Evolutionary conservation across 2,113 vertebrate species (phyloP).

Genomic region (Loxodonta africana): DNA sequence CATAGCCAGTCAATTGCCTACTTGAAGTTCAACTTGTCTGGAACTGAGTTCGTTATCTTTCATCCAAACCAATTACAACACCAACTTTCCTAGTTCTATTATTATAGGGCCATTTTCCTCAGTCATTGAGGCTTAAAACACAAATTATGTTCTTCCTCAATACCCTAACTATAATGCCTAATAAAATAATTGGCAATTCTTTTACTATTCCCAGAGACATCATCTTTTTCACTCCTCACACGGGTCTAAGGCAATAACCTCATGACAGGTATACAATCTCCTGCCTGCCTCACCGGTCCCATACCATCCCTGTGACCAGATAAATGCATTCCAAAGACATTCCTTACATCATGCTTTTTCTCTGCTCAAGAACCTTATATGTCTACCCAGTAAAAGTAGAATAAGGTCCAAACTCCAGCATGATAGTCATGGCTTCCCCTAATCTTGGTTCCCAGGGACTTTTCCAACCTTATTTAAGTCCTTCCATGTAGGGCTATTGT

Average conservation of each 20-base stretch:
- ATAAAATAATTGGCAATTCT: background rate
- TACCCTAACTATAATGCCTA: background rate
- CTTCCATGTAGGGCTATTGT: background rate
- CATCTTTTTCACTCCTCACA: background rate
- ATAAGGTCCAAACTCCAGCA: background rate
- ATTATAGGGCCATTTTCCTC: background rate
- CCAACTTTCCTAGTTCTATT: background rate
- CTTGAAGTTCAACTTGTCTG: background rate
- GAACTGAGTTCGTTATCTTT: conserved; percentile 21
- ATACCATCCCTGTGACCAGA: background rate
- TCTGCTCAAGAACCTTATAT: background rate
- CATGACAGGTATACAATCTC: background rate
- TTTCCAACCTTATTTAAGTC: background rate
- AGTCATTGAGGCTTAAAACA: background rate
- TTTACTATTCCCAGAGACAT: conserved; percentile 26
- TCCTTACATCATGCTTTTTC: background rate
- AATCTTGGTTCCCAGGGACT: background rate
- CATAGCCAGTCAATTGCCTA: background rate
- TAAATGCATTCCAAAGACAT: background rate
- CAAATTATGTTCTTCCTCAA: background rate
- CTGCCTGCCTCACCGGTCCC: background rate
- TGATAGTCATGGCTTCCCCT: background rate
- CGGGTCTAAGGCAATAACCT: background rate
- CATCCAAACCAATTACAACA: background rate
- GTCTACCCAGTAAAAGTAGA: background rate